A percentile compares a stretch with the other conserved stretches of the same genome.
Evolutionary conservation across 1,140 invertebrate species (phyloP).

Genomic region (Tetramorium simillimum): DNA sequence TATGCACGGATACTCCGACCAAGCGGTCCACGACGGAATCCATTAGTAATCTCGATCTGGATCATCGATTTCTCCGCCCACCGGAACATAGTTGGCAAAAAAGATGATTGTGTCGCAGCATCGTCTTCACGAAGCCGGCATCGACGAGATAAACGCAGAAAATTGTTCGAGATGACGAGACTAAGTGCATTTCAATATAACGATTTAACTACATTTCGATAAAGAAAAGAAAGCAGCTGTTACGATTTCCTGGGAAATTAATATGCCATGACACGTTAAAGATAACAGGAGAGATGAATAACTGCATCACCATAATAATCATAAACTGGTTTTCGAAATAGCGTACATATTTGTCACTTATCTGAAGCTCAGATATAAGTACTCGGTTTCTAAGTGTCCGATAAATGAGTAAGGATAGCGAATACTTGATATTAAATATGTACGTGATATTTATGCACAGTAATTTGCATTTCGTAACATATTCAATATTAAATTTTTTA

Average conservation of each 20-base stretch:
- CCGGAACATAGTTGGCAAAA: slow-evolving; percentile 54
- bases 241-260: neutral
- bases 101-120: slow-evolving; percentile 51
- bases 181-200: neutral
- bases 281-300: neutral
- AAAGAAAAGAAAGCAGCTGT: neutral
- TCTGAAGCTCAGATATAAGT: slow-evolving; percentile 18
- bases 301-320: neutral
- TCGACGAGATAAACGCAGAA: slow-evolving; percentile 23
- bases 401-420: neutral
- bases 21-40: slow-evolving; percentile 52
- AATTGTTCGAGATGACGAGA: slow-evolving; percentile 31
- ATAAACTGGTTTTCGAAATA: slow-evolving; percentile 9
- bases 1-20: slow-evolving; percentile 68
- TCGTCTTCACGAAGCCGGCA: slow-evolving; percentile 20
- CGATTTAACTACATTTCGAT: slow-evolving; percentile 10
- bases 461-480: neutral
- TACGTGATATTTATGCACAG: neutral
- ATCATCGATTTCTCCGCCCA: slow-evolving; percentile 63
- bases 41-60: slow-evolving; percentile 60
- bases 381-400: neutral
- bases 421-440: neutral
- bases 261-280: neutral
- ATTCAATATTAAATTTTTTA: slow-evolving; percentile 3
- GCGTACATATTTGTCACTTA: neutral